Evolutionary conservation across 2,797 vertebrate genomes (phyloP), one percentile per base, ranked within the genome.

Genomic region (Sebastolobus alascanus): DNA sequence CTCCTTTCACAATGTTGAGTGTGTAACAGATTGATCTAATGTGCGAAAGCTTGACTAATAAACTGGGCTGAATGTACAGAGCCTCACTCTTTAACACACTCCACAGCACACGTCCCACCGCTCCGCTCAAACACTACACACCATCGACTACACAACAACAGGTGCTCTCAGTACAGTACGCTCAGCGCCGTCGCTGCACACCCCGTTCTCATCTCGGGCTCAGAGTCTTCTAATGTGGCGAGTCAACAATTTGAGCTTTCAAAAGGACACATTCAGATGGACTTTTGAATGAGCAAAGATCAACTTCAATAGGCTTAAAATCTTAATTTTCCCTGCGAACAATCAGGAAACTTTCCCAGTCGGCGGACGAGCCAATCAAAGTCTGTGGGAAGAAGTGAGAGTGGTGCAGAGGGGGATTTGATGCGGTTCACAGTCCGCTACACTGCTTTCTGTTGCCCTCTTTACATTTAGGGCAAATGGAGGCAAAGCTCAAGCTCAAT

Each of bases 231-330:
- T 84, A 87, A 91, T 66, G 88, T 89, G 90, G 80, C 80, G 64
- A 83, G 88, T 90, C 90, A 87, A 91, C 87, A 88, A 92, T 90
- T 90, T 89, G 56, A 85, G 90, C 84, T 93, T 91, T 94, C 86
- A 92, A 93, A 92, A 89, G 84, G 83, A 93, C 91, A 90, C 89
- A 95, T 93, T 95, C 94, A 94, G 93, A 92, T 89, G 91, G 90
- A 95, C 92, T 93, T 95, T 93, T 93, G 85, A 95, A 94, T 80
- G 91, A 94, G 92, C 91, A 93, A 85, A 94, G 93, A 96, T 95
- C 93, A 70, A 94, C 95, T 95, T 96, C 95, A 96, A 96, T 96
- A 94, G 95, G 95, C 94, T 96, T 96, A 96, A 95, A 95, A 95
- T 96, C 94, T 92, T 95, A 93, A 96, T 96, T 96, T 95, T 94